Evolutionary conservation across 2,888 invertebrate species (phyloP).

Genomic region (Heliconius sara): DNA sequence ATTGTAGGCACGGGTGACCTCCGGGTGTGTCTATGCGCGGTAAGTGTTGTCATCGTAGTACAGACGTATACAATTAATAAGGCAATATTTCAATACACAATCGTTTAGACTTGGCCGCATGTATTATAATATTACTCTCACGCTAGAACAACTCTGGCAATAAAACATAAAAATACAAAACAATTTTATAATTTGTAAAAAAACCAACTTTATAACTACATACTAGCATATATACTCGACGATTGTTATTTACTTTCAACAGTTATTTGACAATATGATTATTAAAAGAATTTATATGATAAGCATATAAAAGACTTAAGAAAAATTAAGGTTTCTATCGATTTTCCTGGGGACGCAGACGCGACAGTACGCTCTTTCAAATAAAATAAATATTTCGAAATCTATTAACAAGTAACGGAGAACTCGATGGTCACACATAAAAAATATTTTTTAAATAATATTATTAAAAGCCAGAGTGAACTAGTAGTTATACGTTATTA

Average conservation of each 20-base stretch:
- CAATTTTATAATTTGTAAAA: background rate
- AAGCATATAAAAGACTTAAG: background rate
- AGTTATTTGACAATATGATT: background rate
- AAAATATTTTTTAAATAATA: background rate
- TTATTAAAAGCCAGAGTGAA: background rate
- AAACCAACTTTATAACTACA: background rate
- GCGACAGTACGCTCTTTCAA: background rate
- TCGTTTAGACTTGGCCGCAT: background rate
- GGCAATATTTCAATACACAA: constrained; percentile 28
- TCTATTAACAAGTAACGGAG: background rate
- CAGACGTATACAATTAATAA: constrained; percentile 30
- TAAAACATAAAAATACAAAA: background rate
- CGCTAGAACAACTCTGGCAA: background rate
- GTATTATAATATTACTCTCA: background rate
- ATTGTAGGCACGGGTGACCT: constrained; percentile 63
- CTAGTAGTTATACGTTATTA: background rate
- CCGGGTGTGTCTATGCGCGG: constrained; percentile 45
- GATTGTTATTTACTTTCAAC: background rate
- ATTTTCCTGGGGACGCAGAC: too few relatives aligned
- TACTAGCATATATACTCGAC: too few relatives aligned
- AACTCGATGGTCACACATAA: background rate
- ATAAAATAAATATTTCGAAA: background rate
- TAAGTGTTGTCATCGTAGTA: constrained; percentile 47
- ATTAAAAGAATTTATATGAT: background rate
- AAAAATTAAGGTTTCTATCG: background rate